phyloP scores from a whole-genome alignment of 2,888 invertebrate genomes.

The Patella caerulea region DNA sequence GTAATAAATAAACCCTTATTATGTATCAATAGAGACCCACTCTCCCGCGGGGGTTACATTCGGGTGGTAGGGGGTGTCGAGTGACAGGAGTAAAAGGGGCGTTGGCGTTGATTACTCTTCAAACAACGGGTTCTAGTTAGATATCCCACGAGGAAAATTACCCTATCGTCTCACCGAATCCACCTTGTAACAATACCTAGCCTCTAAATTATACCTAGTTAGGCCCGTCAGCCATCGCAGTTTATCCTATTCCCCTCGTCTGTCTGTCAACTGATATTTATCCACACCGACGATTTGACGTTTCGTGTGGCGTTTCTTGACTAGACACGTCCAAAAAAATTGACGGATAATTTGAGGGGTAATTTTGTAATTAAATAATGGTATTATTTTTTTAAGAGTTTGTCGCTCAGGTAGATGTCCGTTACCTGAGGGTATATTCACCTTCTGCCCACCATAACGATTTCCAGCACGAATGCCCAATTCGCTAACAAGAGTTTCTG shows the following conservation, averaged over 20 bases:
- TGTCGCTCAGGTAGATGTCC: no score
- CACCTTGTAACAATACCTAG: neutral
- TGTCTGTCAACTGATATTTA: constrained; percentile 1
- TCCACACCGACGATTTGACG: neutral
- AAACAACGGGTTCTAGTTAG: neutral
- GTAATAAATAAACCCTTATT: no score
- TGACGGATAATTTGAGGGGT: neutral
- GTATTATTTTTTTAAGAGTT: neutral
- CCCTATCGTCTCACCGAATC: constrained; percentile 1
- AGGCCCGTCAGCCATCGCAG: neutral
- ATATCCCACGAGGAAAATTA: neutral
- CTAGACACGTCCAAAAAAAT: neutral
- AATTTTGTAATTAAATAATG: constrained; percentile 6
- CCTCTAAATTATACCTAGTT: constrained; percentile 7
- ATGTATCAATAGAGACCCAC: no score
- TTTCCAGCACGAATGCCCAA: no score
- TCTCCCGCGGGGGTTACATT: no score
- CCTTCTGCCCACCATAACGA: no score
- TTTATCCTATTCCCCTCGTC: neutral
- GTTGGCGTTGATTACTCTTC: constrained; percentile 2
- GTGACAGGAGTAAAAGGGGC: neutral
- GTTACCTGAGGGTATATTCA: no score
- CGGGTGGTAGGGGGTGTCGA: neutral
- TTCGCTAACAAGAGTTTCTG: no score
- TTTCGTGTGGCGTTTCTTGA: neutral